phyloP scores from a whole-genome alignment of 2,888 invertebrate genomes.

The Pammene fasciana region DNA sequence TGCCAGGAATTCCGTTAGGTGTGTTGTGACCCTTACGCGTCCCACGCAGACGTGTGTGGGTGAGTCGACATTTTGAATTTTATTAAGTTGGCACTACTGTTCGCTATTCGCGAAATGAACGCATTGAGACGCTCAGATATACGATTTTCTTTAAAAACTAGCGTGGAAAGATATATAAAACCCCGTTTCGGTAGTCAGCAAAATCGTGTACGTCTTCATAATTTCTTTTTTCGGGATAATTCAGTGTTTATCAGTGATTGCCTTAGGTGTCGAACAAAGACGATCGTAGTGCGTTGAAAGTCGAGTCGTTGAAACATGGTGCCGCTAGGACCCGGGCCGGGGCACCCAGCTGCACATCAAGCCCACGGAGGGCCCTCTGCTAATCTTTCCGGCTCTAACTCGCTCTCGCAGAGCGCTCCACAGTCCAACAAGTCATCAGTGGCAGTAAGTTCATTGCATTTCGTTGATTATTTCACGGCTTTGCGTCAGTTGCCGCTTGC shows the following conservation, averaged over 20 bases:
- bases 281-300: slow-evolving; percentile 76
- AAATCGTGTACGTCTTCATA: slow-evolving; percentile 56
- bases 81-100: slow-evolving; percentile 70
- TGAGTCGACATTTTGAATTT: slow-evolving; percentile 57
- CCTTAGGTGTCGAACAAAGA: slow-evolving; percentile 77
- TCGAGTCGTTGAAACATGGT: slow-evolving; percentile 84
- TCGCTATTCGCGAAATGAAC: slow-evolving; percentile 80
- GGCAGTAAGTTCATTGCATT: slow-evolving; percentile 68
- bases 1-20: too few species aligned
- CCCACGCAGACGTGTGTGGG: slow-evolving; percentile 48
- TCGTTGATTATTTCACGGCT: slow-evolving; percentile 58
- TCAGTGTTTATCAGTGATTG: slow-evolving; percentile 73
- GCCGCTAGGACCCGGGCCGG: slow-evolving; percentile 87
- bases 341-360: slow-evolving; percentile 81
- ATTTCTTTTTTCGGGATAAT: slow-evolving; percentile 61
- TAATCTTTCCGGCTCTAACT: slow-evolving; percentile 76
- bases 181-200: slow-evolving; percentile 63
- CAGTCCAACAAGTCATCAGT: slow-evolving; percentile 80
- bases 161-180: slow-evolving; percentile 69
- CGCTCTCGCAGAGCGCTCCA: slow-evolving; percentile 76
- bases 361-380: slow-evolving; percentile 77
- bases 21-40: slow-evolving; percentile 34
- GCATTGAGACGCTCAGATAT: slow-evolving; percentile 80
- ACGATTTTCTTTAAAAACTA: slow-evolving; percentile 79
- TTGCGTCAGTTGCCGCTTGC: slow-evolving; percentile 78